A percentile compares a stretch with the other conserved stretches of the same genome.
These are phyloP conservation scores for Drosophila dunni DNA, from an alignment of 1,140 invertebrate genomes.

Conservation along the genomic window DNA sequence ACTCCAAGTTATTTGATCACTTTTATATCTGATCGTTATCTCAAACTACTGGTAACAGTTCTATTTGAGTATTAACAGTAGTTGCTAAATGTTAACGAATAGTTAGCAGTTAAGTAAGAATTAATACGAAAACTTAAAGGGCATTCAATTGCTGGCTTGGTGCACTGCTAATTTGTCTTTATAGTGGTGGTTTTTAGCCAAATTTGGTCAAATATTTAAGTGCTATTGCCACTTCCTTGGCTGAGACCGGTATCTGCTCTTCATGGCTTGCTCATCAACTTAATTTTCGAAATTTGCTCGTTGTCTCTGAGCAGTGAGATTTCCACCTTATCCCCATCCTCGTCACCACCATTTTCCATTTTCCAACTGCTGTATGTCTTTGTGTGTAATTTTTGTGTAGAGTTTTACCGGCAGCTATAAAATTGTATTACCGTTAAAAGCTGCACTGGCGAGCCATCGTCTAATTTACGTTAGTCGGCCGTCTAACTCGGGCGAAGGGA, in stretches of 20 bases:
- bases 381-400: conserved; percentile 77
- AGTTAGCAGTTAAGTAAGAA: not conserved
- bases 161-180: not conserved
- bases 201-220: conserved; percentile 84
- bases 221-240: conserved; percentile 56
- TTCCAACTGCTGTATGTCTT: conserved; percentile 61
- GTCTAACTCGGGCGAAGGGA: conserved; percentile 13
- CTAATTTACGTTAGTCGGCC: conserved; percentile 79
- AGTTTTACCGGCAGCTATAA: conserved; percentile 81
- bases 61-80: too few relatives aligned
- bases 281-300: conserved; percentile 74
- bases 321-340: not conserved
- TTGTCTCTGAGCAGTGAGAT: conserved; percentile 26
- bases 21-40: too few relatives aligned
- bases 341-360: too few relatives aligned
- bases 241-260: conserved; percentile 22
- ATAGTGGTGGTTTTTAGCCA: conserved; percentile 86
- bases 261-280: conserved; percentile 66
- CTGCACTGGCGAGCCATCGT: conserved; percentile 72
- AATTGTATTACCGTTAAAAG: conserved; percentile 82
- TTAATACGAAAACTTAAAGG: conserved; percentile 1
- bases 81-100: too few relatives aligned
- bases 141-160: conserved; percentile 5
- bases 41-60: too few relatives aligned
- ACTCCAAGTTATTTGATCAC: too few relatives aligned